Evolutionary conservation across 2,797 vertebrate genomes (phyloP).

Genomic region (Sylvilagus floridanus): DNA sequence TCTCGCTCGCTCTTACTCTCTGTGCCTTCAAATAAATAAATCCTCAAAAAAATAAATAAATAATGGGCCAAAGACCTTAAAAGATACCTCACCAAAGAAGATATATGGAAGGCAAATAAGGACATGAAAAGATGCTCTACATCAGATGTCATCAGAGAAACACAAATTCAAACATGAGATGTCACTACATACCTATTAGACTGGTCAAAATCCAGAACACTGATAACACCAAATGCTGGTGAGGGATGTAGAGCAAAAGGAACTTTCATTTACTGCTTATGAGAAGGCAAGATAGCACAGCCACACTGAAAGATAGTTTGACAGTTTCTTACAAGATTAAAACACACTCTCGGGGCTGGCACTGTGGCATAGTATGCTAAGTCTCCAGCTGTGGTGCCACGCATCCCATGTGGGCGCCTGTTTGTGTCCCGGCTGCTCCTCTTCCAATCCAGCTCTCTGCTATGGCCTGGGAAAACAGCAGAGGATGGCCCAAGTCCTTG

Average conservation of each 20-base stretch:
- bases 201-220: neutral
- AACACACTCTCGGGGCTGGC: no score
- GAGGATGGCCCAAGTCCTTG: no score
- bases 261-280: neutral
- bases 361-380: no score
- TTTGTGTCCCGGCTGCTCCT: no score
- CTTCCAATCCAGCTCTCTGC: no score
- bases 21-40: neutral
- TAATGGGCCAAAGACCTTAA: neutral
- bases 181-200: neutral
- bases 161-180: neutral
- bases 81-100: neutral
- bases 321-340: neutral
- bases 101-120: neutral
- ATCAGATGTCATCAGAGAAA: neutral
- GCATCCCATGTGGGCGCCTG: no score
- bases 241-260: neutral
- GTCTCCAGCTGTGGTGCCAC: no score
- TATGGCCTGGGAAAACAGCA: no score
- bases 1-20: no score
- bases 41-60: neutral
- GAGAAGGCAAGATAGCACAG: neutral
- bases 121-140: neutral
- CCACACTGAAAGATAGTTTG: neutral
- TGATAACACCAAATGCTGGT: neutral